Conservation (phyloP, 2,113 vertebrate genomes). For the Heterotilapia buettikoferi region DNA sequence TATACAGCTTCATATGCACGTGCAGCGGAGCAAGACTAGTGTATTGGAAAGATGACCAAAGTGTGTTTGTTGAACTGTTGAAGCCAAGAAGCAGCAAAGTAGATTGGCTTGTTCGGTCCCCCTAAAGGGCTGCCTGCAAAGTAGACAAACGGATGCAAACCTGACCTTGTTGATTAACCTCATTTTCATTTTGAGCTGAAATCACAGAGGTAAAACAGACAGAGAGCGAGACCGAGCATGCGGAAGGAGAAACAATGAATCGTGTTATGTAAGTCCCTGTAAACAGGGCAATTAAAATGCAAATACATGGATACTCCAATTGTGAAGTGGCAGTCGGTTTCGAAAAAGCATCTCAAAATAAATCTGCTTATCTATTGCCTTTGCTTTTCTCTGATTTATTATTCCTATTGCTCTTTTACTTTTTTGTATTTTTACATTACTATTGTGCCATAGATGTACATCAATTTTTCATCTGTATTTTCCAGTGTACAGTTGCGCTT, state of each 20-base stretch:
- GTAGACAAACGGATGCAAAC: background rate
- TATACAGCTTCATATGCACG: background rate
- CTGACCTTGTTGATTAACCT: background rate
- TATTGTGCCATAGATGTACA: background rate
- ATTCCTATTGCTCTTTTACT: background rate
- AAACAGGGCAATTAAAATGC: conserved; percentile 15
- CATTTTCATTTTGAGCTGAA: background rate
- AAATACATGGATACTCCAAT: conserved; percentile 13
- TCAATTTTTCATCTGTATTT: background rate
- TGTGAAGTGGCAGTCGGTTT: background rate
- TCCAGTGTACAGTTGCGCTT: background rate
- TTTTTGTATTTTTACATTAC: background rate
- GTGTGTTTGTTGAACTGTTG: background rate
- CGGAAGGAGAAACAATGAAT: conserved; percentile 9
- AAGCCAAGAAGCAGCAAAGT: background rate
- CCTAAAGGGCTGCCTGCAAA: background rate
- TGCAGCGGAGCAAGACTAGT: background rate
- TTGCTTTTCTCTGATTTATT: background rate
- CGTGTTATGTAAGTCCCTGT: background rate
- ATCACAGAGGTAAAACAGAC: background rate
- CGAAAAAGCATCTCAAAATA: background rate
- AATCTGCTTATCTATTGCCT: background rate
- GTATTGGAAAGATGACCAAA: background rate
- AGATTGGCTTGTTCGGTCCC: background rate
- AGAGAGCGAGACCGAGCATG: background rate